Evolutionary conservation across 2,797 vertebrate species (phyloP).

Genomic region (Nannoperca obscura): DNA sequence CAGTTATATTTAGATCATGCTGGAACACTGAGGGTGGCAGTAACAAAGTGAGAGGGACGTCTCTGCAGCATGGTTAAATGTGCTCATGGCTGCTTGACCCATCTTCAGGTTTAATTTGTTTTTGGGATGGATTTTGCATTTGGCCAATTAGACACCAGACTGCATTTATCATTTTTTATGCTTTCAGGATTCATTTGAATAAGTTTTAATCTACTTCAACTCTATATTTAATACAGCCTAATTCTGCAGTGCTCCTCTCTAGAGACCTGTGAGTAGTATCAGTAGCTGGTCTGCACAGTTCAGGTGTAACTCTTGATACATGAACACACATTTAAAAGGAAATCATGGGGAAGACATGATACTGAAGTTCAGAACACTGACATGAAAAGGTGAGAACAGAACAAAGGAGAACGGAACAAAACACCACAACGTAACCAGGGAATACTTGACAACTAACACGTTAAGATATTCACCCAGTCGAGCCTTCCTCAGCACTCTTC

Average conservation of each 20-base stretch:
- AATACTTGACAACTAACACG: constrained; percentile 4
- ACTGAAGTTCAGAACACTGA: background rate
- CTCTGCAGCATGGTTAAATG: constrained; percentile 63
- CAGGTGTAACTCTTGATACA: constrained; percentile 21
- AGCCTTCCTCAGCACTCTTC: constrained; percentile 20
- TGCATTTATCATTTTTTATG: constrained; percentile 57
- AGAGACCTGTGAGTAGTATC: background rate
- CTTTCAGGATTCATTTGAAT: constrained; percentile 43
- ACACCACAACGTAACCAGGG: background rate
- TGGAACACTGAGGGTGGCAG: constrained; percentile 69
- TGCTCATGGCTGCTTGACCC: constrained; percentile 68
- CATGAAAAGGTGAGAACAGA: background rate
- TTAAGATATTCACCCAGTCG: constrained; percentile 14
- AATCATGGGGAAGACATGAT: background rate
- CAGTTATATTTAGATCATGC: constrained; percentile 79
- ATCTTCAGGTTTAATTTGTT: constrained; percentile 67
- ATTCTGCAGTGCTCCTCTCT: background rate
- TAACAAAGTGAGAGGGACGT: constrained; percentile 79
- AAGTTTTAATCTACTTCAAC: constrained; percentile 39
- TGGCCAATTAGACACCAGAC: constrained; percentile 51
- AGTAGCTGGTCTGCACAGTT: constrained; percentile 8
- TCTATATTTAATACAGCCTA: constrained; percentile 42
- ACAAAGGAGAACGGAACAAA: too few relatives aligned
- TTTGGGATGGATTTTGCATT: constrained; percentile 56
- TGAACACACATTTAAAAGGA: background rate